Evolutionary conservation across 2,797 vertebrate species (phyloP).

Genomic region (Peromyscus attwateri): DNA sequence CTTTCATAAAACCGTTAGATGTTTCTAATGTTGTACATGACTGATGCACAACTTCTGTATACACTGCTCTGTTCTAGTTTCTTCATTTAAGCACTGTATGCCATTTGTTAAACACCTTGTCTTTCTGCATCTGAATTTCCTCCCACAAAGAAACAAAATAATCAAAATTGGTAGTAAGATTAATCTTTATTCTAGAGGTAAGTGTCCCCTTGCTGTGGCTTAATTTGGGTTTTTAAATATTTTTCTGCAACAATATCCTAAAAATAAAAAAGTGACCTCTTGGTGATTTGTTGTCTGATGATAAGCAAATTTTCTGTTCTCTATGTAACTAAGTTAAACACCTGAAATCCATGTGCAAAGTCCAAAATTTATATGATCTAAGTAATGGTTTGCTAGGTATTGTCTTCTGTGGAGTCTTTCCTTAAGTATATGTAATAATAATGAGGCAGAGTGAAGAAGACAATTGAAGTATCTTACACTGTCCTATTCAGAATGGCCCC

Average conservation of each 20-base stretch:
- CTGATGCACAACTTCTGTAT: not conserved
- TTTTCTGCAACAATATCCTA: not conserved
- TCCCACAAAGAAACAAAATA: not conserved
- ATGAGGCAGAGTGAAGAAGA: not conserved
- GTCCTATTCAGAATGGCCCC: not conserved
- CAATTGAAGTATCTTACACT: not conserved
- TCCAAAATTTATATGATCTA: not conserved
- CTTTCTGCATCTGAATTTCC: not conserved
- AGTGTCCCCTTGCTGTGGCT: not conserved
- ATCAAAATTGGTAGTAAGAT: not conserved
- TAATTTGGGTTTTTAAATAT: not conserved
- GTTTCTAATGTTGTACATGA: not conserved
- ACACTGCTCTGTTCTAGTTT: not conserved
- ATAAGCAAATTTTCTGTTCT: not conserved
- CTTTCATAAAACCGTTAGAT: not conserved
- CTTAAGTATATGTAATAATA: not conserved
- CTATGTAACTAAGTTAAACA: not conserved
- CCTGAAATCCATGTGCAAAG: not conserved
- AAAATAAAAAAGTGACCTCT: not conserved
- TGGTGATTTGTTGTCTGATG: not conserved
- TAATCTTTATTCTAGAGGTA: not conserved
- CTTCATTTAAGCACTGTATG: not conserved
- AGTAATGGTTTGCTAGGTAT: not conserved
- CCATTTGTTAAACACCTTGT: not conserved
- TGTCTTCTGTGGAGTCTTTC: not conserved